These are phyloP conservation scores for Pterocles orientalis DNA, from an alignment of 2,113 vertebrate species.

Conservation along the genomic window DNA sequence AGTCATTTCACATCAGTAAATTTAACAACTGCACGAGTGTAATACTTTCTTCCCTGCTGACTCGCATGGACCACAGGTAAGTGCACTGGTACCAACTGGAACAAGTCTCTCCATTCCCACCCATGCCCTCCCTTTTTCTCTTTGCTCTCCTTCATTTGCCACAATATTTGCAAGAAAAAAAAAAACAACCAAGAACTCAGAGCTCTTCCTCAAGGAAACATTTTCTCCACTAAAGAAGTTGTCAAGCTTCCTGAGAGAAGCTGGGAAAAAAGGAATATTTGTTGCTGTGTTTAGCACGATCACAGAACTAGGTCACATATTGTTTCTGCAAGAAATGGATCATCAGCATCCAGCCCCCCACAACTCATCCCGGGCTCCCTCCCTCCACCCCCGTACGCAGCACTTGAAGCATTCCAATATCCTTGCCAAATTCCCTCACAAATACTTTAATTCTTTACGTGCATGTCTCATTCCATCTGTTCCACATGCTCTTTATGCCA, in stretches of 20 bases:
- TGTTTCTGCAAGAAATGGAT: slow-evolving; percentile 56
- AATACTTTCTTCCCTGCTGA: background rate
- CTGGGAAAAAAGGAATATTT: background rate
- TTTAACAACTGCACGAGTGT: background rate
- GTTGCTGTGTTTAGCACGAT: slow-evolving; percentile 26
- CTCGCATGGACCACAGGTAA: background rate
- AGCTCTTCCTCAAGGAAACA: background rate
- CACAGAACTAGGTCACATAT: slow-evolving; percentile 60
- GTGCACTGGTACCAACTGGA: background rate
- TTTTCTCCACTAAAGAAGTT: background rate
- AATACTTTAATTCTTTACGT: slow-evolving; percentile 71
- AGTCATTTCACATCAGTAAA: background rate
- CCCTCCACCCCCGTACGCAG: slow-evolving; percentile 28
- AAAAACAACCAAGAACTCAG: background rate
- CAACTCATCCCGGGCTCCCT: slow-evolving; percentile 39
- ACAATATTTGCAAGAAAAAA: background rate
- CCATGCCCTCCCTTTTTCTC: background rate
- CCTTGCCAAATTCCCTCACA: slow-evolving; percentile 70
- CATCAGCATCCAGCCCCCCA: slow-evolving; percentile 15
- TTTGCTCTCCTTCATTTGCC: background rate
- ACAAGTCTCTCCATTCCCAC: background rate
- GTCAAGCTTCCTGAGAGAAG: slow-evolving; percentile 5
- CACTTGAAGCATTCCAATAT: slow-evolving; percentile 57
- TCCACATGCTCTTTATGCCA: slow-evolving; percentile 71
- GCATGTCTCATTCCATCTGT: slow-evolving; percentile 72